Conservation (phyloP, 2,113 vertebrate genomes). For the Tetrax tetrax region DNA sequence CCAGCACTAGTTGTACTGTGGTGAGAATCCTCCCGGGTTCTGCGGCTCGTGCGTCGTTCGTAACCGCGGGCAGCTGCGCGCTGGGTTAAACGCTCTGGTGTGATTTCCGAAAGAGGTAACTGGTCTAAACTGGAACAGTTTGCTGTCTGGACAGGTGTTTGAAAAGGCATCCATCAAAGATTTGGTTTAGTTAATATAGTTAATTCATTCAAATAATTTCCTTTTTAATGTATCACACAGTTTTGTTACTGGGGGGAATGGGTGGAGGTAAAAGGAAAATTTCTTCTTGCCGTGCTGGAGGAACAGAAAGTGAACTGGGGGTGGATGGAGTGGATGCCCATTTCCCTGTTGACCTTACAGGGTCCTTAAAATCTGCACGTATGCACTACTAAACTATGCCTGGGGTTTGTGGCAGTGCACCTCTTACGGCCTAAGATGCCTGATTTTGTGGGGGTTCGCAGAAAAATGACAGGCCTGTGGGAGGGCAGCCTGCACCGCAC, state of each 20-base stretch:
- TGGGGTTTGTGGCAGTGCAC: background rate
- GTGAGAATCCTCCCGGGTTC: background rate
- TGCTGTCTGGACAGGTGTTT: background rate
- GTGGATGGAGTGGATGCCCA: fast-evolving
- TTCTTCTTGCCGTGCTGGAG: fast-evolving
- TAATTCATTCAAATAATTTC: too few species aligned
- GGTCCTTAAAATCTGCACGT: background rate
- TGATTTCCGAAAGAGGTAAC: fast-evolving
- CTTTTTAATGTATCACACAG: fast-evolving
- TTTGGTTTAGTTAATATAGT: too few species aligned
- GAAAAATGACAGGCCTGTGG: fast-evolving
- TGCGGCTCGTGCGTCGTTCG: background rate
- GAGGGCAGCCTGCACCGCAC: fast-evolving
- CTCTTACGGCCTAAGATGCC: fast-evolving
- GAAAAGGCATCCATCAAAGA: background rate
- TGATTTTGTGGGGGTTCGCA: background rate
- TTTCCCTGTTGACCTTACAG: background rate
- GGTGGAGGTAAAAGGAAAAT: background rate
- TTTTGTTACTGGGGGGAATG: too few species aligned
- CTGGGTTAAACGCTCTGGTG: background rate
- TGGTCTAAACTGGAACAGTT: background rate
- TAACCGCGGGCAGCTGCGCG: too few species aligned
- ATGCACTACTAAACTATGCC: fast-evolving
- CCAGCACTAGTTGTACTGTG: conserved; percentile 51
- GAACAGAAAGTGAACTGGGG: background rate